Conservation (phyloP, 1,140 invertebrate species). For the Trypoxylus dichotomus region DNA sequence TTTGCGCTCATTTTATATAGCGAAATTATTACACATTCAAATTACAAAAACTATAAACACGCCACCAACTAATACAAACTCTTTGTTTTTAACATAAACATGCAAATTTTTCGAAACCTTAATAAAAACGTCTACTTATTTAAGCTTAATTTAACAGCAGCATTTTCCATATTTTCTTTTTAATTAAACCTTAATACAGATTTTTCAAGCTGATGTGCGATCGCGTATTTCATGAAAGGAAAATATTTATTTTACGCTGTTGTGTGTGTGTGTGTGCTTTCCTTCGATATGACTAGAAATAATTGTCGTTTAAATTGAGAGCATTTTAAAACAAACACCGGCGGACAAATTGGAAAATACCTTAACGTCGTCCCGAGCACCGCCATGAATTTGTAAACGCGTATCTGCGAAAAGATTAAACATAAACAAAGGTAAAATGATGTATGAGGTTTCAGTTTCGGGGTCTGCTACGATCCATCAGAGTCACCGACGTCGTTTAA, state of each 20-base stretch:
- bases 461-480: slow-evolving; percentile 43
- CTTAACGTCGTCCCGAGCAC: slow-evolving; percentile 28
- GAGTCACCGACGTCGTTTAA: slow-evolving; percentile 30
- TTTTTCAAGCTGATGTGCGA: too few relatives aligned
- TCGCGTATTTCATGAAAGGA: not conserved
- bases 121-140: too few relatives aligned
- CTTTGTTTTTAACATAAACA: too few relatives aligned
- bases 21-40: too few relatives aligned
- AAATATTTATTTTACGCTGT: not conserved
- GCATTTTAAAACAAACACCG: not conserved
- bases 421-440: slow-evolving; percentile 49
- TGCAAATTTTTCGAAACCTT: too few relatives aligned
- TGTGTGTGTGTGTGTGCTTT: not conserved
- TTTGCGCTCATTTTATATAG: too few relatives aligned
- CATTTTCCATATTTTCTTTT: too few relatives aligned
- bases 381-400: slow-evolving; percentile 37
- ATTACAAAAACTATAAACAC: too few relatives aligned
- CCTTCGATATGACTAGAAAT: not conserved
- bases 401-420: slow-evolving; percentile 43
- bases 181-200: too few relatives aligned
- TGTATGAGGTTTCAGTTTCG: slow-evolving; percentile 44
- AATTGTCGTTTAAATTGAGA: not conserved
- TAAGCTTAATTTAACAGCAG: too few relatives aligned
- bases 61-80: too few relatives aligned
- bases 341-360: slow-evolving; percentile 20